These are phyloP conservation scores for Phylloscopus collybita DNA, from an alignment of 2,797 vertebrate genomes.

Conservation along the genomic window DNA sequence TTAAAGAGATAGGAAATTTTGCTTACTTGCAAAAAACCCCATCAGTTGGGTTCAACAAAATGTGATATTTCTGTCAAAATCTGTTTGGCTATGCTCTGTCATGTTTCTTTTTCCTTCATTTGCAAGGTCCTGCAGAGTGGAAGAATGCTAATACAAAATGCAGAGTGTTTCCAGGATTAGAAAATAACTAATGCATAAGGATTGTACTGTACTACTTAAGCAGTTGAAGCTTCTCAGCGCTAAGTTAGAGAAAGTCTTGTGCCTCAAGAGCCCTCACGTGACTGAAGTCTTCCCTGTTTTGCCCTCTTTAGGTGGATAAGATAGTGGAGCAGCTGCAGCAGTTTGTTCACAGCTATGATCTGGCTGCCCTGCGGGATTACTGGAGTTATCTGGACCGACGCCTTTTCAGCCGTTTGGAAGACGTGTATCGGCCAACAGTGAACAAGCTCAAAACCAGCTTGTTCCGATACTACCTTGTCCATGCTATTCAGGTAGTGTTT, in stretches of 20 bases:
- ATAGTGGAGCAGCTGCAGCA: slow-evolving; percentile 95
- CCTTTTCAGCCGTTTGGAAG: slow-evolving; percentile 92
- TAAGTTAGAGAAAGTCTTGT: neutral
- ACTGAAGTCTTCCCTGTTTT: neutral
- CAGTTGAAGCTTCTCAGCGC: neutral
- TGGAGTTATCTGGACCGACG: slow-evolving; percentile 92
- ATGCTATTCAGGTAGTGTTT: slow-evolving; percentile 87
- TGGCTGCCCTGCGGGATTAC: slow-evolving; percentile 89
- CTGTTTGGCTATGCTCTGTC: neutral
- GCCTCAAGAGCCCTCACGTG: neutral
- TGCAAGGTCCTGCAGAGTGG: neutral
- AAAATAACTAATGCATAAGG: neutral
- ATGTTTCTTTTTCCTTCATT: neutral
- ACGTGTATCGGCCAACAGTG: slow-evolving; percentile 90
- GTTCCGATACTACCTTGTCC: slow-evolving; percentile 92
- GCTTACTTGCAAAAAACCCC: neutral
- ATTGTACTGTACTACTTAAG: neutral
- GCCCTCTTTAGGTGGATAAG: slow-evolving; percentile 88
- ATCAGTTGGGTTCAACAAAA: neutral
- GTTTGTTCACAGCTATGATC: slow-evolving; percentile 88
- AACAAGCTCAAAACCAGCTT: slow-evolving; percentile 94
- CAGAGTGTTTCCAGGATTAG: neutral
- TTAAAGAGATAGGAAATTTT: neutral
- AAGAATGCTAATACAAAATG: neutral
- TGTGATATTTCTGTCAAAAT: neutral